Conservation (phyloP, 2,888 invertebrate species). For the Melinaea marsaeus region DNA sequence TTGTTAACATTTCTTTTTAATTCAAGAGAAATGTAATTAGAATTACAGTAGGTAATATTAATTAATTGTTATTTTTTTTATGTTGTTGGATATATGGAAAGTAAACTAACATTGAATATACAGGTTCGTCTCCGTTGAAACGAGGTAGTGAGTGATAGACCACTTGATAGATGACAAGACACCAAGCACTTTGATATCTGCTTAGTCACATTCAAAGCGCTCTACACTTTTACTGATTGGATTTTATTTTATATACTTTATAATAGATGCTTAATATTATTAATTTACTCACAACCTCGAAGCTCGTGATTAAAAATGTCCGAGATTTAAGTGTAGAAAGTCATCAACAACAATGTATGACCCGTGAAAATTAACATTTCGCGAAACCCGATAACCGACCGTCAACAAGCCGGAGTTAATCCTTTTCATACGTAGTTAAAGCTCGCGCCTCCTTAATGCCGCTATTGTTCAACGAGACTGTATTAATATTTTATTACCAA, state of each 20-base stretch:
- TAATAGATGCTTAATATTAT: neutral
- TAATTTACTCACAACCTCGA: neutral
- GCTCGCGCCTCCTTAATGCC: constrained; percentile 50
- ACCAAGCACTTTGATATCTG: constrained; percentile 10
- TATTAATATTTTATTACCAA: constrained; percentile 50
- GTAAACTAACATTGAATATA: constrained; percentile 13
- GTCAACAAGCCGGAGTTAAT: constrained; percentile 74
- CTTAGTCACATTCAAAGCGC: constrained; percentile 1
- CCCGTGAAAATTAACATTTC: constrained; percentile 52
- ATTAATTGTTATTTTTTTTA: no score
- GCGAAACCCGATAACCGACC: constrained; percentile 68
- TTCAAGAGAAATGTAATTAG: no score
- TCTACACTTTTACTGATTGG: neutral
- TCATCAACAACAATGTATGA: constrained; percentile 44
- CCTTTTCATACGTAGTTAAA: constrained; percentile 70
- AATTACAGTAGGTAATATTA: no score
- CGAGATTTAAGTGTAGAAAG: constrained; percentile 31
- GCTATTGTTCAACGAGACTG: constrained; percentile 61
- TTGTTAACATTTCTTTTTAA: neutral
- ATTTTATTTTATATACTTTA: neutral
- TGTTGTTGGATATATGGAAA: neutral
- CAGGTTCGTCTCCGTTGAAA: constrained; percentile 21
- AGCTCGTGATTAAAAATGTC: constrained; percentile 1
- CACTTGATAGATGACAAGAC: constrained; percentile 25
- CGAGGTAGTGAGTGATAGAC: constrained; percentile 28